Evolutionary conservation across 2,113 vertebrate species (phyloP), one percentile per base, ranked within the genome.

Genomic region (Ellobius talpinus): DNA sequence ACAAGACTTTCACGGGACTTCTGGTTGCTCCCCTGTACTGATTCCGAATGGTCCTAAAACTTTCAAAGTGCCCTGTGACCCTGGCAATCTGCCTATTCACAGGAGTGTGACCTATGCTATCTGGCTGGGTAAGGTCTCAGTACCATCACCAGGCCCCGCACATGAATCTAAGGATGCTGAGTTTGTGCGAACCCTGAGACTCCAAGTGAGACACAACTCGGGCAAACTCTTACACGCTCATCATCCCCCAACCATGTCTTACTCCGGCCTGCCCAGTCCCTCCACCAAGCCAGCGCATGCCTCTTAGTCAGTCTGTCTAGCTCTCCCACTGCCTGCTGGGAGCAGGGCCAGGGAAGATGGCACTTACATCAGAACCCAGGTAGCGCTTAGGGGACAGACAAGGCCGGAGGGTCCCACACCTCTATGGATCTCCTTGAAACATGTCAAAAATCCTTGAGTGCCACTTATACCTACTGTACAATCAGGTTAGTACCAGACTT

Each of bases 391-490:
- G 26, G 7, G 3, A 4, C 1, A 33, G 23, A 17, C 0, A 4
- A 63, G 78, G 61, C 52, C 70, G 23, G 66, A 86, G 86, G 23
- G 4, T 2, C 79, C 58, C 58, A 5, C 16, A 3, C 21, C 9
- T 0, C 10, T 3, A 23, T 31, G 55, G 76, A 55, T 21, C 77
- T 88, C 52, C 47, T 8, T 63, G 29, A 58, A 55, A 74, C 52
- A 10, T 39, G 26, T 39, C 31, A 17, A 19, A 76, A 58, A 14
- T n/a, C 36, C 33, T 87, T 2, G 14, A 78, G 42, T 29, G 50
- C 45, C 12, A 5, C 1, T 26, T 0, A 33, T 10, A 24, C 52
- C 39, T 78, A 0, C n/a, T 36, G 0, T 5, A 1, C 8, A 5
- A 29, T 84, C 81, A 42, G 39, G 55, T 42, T 29, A 63, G 47